A percentile compares a stretch with the other conserved stretches of the same genome.
These are phyloP conservation scores for Siphonodentalium dalli DNA, from an alignment of 2,888 invertebrate species.

Conservation along the genomic window DNA sequence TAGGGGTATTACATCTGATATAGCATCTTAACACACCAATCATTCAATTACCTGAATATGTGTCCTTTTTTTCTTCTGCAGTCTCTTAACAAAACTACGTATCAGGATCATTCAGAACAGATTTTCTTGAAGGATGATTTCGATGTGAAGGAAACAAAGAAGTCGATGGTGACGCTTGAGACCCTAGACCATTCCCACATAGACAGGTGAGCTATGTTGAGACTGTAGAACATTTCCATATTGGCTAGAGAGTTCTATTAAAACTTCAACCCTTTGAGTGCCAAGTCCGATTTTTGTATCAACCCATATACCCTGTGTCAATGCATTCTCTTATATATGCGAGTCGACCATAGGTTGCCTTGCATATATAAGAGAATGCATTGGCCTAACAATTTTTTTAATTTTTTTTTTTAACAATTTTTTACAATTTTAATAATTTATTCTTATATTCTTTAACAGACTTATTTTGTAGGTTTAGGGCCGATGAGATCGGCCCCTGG, in stretches of 20 bases:
- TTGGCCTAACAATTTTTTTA: no score
- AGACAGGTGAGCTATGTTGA: slow-evolving; percentile 46
- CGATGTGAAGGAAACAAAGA: slow-evolving; percentile 46
- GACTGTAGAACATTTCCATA: neutral
- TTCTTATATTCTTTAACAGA: no score
- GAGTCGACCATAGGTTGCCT: no score
- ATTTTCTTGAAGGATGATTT: slow-evolving; percentile 47
- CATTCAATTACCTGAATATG: neutral
- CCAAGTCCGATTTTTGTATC: no score
- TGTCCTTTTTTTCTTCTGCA: slow-evolving; percentile 31
- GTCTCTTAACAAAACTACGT: slow-evolving; percentile 58
- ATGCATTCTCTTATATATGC: no score
- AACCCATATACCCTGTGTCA: no score
- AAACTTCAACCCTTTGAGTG: no score
- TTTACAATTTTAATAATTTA: no score
- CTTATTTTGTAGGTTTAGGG: no score
- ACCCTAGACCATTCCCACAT: slow-evolving; percentile 45
- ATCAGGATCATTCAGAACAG: slow-evolving; percentile 56
- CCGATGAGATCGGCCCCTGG: no score
- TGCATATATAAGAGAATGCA: no score
- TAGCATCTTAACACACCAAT: neutral
- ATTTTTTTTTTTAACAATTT: no score
- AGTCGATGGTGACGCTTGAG: slow-evolving; percentile 51
- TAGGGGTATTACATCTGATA: neutral
- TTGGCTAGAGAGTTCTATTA: neutral